phyloP scores from a whole-genome alignment of 2,888 invertebrate species.

The Amphipyra tragopoginis region DNA sequence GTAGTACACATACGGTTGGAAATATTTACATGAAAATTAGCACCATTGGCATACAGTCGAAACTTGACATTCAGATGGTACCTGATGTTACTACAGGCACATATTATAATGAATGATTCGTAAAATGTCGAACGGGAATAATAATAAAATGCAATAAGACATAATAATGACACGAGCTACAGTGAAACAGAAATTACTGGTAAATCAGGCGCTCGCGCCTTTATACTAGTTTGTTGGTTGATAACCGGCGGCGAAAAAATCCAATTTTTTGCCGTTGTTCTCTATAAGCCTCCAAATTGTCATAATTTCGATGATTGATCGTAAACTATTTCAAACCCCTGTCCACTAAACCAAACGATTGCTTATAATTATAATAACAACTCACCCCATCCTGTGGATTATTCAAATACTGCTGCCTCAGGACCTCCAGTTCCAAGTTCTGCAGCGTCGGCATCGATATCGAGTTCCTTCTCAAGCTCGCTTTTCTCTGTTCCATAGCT shows the following conservation, averaged over 20 bases:
- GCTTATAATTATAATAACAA: slow-evolving; percentile 13
- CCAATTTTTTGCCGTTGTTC: too few species aligned
- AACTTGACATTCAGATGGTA: neutral
- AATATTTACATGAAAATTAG: slow-evolving; percentile 1
- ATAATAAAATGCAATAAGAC: too few species aligned
- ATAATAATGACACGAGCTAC: too few species aligned
- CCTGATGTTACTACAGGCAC: too few species aligned
- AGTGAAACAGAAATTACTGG: too few species aligned
- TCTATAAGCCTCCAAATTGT: too few species aligned
- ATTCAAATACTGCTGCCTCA: slow-evolving; percentile 83
- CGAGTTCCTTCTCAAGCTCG: slow-evolving; percentile 91
- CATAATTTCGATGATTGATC: too few species aligned
- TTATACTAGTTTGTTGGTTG: too few species aligned
- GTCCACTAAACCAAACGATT: neutral
- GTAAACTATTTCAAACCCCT: neutral
- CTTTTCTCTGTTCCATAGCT: slow-evolving; percentile 69
- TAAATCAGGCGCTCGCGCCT: too few species aligned
- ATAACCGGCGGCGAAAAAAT: too few species aligned
- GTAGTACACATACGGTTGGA: neutral
- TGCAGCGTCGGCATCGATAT: slow-evolving; percentile 94
- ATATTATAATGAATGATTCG: too few species aligned
- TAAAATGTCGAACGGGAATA: too few species aligned
- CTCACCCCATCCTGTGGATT: slow-evolving; percentile 79
- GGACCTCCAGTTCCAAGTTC: slow-evolving; percentile 91
- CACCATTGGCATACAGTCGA: neutral